Conservation (phyloP, 92 coral and sea anemone species). For the Bergia sp. region DNA sequence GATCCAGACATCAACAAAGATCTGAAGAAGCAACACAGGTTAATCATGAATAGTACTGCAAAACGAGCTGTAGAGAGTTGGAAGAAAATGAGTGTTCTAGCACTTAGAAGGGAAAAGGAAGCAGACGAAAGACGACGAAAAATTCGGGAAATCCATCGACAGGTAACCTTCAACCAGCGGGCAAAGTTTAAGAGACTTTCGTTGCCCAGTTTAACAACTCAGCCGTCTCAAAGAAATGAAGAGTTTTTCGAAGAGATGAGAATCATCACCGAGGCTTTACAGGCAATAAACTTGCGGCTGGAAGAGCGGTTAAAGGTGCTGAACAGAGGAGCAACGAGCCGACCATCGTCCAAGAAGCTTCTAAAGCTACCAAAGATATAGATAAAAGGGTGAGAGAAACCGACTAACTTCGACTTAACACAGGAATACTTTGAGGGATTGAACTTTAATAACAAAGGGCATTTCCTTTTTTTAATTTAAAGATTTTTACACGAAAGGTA, state of each 20-base stretch:
- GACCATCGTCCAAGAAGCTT: not conserved
- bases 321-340: not conserved
- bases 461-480: too few relatives aligned
- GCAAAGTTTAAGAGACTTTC: not conserved
- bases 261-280: constrained; percentile 32
- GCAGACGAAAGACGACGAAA: constrained; percentile 1
- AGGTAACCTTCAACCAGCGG: constrained; percentile 2
- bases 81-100: not conserved
- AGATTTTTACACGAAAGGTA: too few relatives aligned
- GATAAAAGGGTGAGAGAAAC: not conserved
- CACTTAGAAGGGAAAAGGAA: constrained; percentile 5
- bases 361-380: not conserved
- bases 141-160: constrained; percentile 23
- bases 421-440: not conserved
- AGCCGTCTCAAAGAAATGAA: not conserved
- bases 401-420: not conserved
- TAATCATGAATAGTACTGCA: not conserved
- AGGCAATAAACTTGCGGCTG: constrained; percentile 11
- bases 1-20: not conserved
- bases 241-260: constrained; percentile 35
- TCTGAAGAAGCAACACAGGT: not conserved
- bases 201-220: not conserved
- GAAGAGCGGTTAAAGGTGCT: constrained; percentile 10
- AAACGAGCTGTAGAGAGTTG: not conserved
- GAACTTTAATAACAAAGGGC: too few relatives aligned